Base-by-base conservation (phyloP, 2,888 invertebrate genomes). In the Dicranocentrus wangi region DNA sequence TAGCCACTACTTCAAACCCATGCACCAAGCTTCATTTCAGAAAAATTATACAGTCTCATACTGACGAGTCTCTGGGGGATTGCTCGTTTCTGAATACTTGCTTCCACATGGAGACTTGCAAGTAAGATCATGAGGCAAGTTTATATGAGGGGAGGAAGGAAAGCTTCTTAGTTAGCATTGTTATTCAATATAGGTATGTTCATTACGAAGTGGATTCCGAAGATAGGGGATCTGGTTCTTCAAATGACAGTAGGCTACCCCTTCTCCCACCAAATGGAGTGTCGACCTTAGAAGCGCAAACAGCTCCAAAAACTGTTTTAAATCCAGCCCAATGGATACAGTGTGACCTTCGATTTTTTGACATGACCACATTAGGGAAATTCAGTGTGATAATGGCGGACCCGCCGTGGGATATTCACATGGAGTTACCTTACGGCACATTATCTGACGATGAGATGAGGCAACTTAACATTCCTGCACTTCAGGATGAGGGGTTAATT, bases 381-480 rank as follows among this genome's bases (percentile, higher is more conserved):
- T 99, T 98, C 90, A 95, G 98, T 0, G 98, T 99, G 1, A 96
- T 99, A 85, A 99, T 99, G 99, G 98, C 98, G 39, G 97, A 98
- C 89, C 98, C 98, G 0, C 99, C 98, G 0, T 99, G 98, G 99
- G 99, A 99, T 88, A 99, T 99, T 86, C 98, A 99, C 89, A 99
- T 99, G 98, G 98, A 99, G 89, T 90, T 99, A 60, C 98, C 98
- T 0, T 99, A 99, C 88, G 99, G 98, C 1, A 99, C 98, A 0
- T 97, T 99, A 96, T 97, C 97, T 0, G 98, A 99, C 88, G 98
- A 98, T 88, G 98, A 99, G 90, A 99, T 99, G 98, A 91, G 98
- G 68, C 95, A 96, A 82, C 90, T 99, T 19, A 96, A 97, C 1
- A 95, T 99, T 71, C 98, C 98, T 0, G 94, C 95, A 71, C 90